These are phyloP conservation scores for Sebastiscus tertius DNA, from an alignment of 2,797 vertebrate species.

Conservation along the genomic window DNA sequence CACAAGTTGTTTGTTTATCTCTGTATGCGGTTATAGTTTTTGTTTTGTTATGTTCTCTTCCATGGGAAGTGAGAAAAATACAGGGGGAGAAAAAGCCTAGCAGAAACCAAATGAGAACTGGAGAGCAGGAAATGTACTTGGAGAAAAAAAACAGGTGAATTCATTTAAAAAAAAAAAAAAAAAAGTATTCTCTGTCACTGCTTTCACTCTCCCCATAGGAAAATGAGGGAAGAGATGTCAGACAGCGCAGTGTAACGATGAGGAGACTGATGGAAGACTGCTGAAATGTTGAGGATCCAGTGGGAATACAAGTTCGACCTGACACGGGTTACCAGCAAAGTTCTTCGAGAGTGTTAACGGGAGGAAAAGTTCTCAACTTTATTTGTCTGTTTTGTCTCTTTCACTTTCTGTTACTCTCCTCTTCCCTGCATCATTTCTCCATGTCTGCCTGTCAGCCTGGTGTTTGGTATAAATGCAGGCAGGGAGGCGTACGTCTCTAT, in stretches of 20 bases:
- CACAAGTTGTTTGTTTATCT: conserved; percentile 1
- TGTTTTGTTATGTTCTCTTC: neutral
- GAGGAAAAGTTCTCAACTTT: conserved; percentile 15
- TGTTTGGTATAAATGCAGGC: neutral
- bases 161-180: conserved; percentile 4
- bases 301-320: conserved; percentile 22
- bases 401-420: neutral
- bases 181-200: conserved; percentile 5
- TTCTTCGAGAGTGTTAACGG: conserved; percentile 7
- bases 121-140: neutral
- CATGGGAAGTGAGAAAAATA: neutral
- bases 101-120: neutral
- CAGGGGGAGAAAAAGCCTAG: neutral
- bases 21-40: neutral
- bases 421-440: neutral
- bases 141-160: neutral
- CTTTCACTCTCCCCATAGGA: conserved; percentile 14
- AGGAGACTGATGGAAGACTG: conserved; percentile 27
- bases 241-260: neutral
- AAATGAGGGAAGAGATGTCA: conserved; percentile 32
- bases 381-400: conserved; percentile 11
- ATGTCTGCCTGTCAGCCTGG: neutral
- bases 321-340: conserved; percentile 8
- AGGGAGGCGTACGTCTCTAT: neutral
- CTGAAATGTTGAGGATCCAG: conserved; percentile 15